Evolutionary conservation across 2,797 vertebrate genomes (phyloP), one percentile per base, ranked within the genome.

Genomic region (Megalops cyprinoides): DNA sequence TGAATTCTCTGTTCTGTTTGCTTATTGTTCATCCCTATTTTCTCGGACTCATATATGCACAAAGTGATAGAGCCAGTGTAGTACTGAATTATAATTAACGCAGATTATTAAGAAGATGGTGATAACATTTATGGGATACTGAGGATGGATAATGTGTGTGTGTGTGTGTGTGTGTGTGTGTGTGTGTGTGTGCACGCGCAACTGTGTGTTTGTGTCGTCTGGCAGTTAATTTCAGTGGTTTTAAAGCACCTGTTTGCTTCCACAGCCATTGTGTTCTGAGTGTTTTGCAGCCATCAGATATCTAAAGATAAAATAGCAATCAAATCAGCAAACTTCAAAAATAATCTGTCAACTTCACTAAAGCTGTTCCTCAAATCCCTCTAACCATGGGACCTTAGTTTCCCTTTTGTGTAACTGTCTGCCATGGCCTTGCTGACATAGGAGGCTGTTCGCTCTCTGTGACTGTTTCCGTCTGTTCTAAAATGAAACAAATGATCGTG

Each of bases 321-420:
- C 44, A 8, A 69, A 69, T 69, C 65, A 69, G 73, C 73, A 75
- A 51, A 75, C 46, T 31, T 75, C 73, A 48, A 49, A 51, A 75
- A 75, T 51, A 75, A 69, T 23, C 65, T 69, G 65, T 69, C 37
- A 37, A 69, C 65, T 42, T 69, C 15, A 42, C 65, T 42, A 69
- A 74, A 58, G 53, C 7, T 80, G 51, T 65, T 80, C 79, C 71
- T 80, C 73, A 80, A 62, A 75, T 51, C 28, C 71, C 37, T 8
- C 44, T 23, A 4, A 37, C 39, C 71, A 39, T 55, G 12, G 71
- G 73, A 62, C 73, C 73, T 42, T 18, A 25, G 42, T 71, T 39
- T 58, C 79, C 44, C 15, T 18, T 75, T 69, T 73, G 8, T 75
- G 79, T 56, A 62, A 74, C 56, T 76, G 25, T 76, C 55, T 77